Base-by-base conservation (phyloP, 2,888 invertebrate genomes). In the Napeogenes sylphis region DNA sequence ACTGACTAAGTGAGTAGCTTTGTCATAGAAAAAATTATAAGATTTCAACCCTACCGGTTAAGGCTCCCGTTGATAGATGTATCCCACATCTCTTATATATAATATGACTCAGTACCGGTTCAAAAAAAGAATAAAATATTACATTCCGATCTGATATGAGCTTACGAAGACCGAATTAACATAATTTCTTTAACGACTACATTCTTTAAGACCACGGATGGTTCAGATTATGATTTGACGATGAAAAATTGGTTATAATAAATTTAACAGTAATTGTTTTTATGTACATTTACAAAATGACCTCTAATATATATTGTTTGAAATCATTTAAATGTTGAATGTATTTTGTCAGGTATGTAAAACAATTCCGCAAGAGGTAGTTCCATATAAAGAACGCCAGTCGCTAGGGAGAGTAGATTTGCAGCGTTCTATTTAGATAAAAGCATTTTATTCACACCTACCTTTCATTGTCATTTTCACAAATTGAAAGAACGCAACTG, bases 101-200 rank as follows among this genome's bases (percentile, higher is more conserved):
- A 21, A 21, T 30, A n/a, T 51, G 51, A 51, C 30, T 51, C 51
- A 51, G 51, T 51, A 21, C 51, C 4, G 30, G 47, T 21, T 30
- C 12, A 51, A 6, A 51, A 51, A 51, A 51, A 51, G 51, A 51
- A 21, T 30, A 6, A 30, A 30, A 51, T 12, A 30, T 30, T 6
- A 51, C 51, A 51, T 51, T 51, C 51, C 51, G 51, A 51, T 30
- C 51, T 30, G 47, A 47, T 47, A 51, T 51, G 51, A 30, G 30
- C 8, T 14, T 30, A 30, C 30, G 47, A 8, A 47, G 6, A 51
- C 66, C 53, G 64, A 68, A 81, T 81, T 81, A 79, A 73, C 80
- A 81, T 81, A 80, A 77, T 60, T 62, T 63, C 57, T 45, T 33
- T 6, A 46, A 54, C 60, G 57, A 63, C 63, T 42, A 60, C 63